Evolutionary conservation across 1,140 invertebrate genomes (phyloP).

Genomic region (Drosophila willistoni): DNA sequence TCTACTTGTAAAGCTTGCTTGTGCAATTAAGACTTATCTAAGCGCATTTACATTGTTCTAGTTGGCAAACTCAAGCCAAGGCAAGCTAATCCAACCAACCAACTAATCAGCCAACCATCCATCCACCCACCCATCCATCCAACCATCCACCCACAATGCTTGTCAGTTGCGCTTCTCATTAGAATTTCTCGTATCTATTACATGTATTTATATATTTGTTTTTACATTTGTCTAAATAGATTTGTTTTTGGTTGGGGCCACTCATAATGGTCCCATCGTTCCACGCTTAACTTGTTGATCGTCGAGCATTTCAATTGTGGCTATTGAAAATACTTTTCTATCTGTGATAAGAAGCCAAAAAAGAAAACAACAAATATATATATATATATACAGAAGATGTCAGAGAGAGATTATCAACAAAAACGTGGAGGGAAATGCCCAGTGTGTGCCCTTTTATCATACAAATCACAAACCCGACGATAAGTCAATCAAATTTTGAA

Average conservation of each 20-base stretch:
- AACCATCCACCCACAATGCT: background rate
- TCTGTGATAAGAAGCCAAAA: background rate
- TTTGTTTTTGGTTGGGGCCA: background rate
- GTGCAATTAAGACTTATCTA: constrained; percentile 56
- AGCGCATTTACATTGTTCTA: constrained; percentile 46
- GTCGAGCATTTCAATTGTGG: constrained; percentile 6
- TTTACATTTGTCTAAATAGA: background rate
- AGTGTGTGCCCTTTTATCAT: background rate
- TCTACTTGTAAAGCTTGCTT: constrained; percentile 22
- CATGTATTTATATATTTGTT: background rate
- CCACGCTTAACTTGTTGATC: constrained; percentile 10
- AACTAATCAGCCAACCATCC: background rate
- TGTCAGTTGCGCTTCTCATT: background rate
- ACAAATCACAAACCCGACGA: background rate
- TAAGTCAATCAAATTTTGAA: constrained; percentile 3
- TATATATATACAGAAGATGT: background rate
- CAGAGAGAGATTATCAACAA: background rate
- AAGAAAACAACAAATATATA: too few relatives aligned
- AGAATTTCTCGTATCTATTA: constrained; percentile 5
- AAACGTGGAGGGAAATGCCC: background rate
- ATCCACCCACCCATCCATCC: background rate
- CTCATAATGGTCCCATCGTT: constrained; percentile 1
- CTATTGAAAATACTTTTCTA: background rate
- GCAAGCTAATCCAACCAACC: background rate
- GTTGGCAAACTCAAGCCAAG: background rate